Percentiles rank a stretch among this genome's conserved stretches.
These are phyloP conservation scores for Morpho helenor DNA, from an alignment of 2,888 invertebrate genomes.

Conservation along the genomic window DNA sequence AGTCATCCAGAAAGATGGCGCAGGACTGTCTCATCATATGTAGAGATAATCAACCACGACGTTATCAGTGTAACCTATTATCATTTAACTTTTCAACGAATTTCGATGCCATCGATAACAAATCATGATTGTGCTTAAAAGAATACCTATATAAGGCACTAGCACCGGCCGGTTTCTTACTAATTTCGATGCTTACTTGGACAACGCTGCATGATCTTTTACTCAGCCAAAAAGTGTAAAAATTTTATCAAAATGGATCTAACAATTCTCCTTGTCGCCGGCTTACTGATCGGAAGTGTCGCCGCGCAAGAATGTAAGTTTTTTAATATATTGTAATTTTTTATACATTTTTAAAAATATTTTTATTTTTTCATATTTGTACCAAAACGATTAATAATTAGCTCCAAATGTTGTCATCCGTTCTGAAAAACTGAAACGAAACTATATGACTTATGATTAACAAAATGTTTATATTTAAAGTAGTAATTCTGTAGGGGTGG, in stretches of 20 bases:
- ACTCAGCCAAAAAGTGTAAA: conserved; percentile 26
- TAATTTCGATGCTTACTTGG: conserved; percentile 32
- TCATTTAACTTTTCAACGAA: conserved; percentile 64
- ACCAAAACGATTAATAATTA: too few species aligned
- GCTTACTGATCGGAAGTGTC: conserved; percentile 37
- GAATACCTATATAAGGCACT: conserved; percentile 42
- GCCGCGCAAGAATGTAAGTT: conserved; percentile 51
- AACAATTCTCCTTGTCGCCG: conserved; percentile 33
- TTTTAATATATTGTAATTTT: too few species aligned
- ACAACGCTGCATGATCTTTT: conserved; percentile 13
- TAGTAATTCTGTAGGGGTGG: too few species aligned
- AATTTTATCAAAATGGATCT: conserved; percentile 33
- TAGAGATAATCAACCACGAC: conserved; percentile 21
- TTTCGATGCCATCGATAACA: conserved; percentile 67
- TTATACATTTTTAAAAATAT: too few species aligned
- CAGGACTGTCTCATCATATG: too few species aligned
- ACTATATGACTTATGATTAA: too few species aligned
- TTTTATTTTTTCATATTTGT: too few species aligned
- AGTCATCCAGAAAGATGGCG: too few species aligned
- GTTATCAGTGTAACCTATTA: conserved; percentile 33
- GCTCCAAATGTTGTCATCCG: too few species aligned
- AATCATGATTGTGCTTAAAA: conserved; percentile 37
- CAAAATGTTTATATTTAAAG: too few species aligned
- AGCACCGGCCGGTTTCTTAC: conserved; percentile 38
- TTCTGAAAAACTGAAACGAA: too few species aligned